Conservation (phyloP, 2,113 vertebrate genomes). For the Dasyprocta punctata region DNA sequence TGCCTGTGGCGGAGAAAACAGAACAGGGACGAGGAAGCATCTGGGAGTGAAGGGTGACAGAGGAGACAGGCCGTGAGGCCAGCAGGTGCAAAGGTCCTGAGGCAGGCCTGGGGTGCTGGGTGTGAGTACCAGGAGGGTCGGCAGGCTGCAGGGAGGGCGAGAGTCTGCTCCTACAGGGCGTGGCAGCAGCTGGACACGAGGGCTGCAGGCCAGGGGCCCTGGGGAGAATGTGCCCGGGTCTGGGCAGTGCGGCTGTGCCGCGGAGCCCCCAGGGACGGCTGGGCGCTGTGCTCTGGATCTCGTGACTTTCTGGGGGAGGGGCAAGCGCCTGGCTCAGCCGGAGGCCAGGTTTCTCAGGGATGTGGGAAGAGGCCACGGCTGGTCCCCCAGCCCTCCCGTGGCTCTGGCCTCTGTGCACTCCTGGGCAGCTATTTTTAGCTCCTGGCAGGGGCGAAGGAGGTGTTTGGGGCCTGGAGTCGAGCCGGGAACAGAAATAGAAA, state of each 20-base stretch:
- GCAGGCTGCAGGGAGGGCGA: fast-evolving
- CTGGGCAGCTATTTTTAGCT: neutral
- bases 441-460: neutral
- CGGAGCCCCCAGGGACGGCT: fast-evolving
- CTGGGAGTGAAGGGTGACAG: too few species aligned
- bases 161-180: neutral
- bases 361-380: neutral
- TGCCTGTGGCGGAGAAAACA: too few species aligned
- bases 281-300: too few species aligned
- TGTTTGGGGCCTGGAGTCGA: neutral
- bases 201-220: fast-evolving
- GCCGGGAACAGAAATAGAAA: neutral
- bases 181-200: too few species aligned
- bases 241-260: fast-evolving
- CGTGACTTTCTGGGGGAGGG: too few species aligned
- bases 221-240: neutral
- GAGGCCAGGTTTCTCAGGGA: neutral
- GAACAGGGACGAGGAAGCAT: fast-evolving
- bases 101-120: fast-evolving
- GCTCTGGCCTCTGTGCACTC: fast-evolving
- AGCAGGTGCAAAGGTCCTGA: neutral
- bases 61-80: fast-evolving
- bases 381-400: fast-evolving
- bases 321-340: fast-evolving
- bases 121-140: neutral